These are phyloP conservation scores for Nasonia oneida DNA, from an alignment of 2,888 invertebrate genomes.

Conservation along the genomic window DNA sequence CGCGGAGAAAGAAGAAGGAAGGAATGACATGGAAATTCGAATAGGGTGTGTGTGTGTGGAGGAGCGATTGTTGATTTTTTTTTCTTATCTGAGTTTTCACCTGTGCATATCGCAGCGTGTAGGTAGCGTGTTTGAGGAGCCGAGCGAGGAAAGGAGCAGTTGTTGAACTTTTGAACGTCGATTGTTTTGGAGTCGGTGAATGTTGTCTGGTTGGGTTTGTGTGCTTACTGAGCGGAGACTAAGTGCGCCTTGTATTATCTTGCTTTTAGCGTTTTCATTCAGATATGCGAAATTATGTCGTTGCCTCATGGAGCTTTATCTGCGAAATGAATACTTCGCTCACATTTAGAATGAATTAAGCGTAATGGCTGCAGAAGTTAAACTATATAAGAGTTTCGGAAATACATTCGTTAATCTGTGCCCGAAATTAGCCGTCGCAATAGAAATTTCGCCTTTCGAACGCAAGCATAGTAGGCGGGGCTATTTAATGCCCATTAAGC, in stretches of 20 bases:
- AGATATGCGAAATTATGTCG: too few relatives aligned
- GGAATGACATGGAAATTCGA: slow-evolving; percentile 42
- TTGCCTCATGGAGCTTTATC: too few relatives aligned
- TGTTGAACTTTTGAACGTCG: slow-evolving; percentile 8
- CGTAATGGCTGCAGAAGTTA: background rate
- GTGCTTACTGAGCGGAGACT: background rate
- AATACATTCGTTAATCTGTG: slow-evolving; percentile 7
- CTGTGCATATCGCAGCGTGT: background rate
- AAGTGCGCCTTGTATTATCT: too few relatives aligned
- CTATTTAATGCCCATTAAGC: slow-evolving; percentile 43
- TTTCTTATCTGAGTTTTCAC: slow-evolving; percentile 20
- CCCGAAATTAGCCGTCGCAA: background rate
- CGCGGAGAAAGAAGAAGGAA: slow-evolving; percentile 20
- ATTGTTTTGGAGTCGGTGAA: slow-evolving; percentile 20
- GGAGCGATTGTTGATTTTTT: slow-evolving; percentile 42
- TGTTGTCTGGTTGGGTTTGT: background rate
- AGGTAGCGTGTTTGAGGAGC: background rate
- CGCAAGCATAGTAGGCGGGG: background rate
- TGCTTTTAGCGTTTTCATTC: background rate
- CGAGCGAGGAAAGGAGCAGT: background rate
- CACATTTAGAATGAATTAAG: background rate
- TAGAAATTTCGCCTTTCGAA: slow-evolving; percentile 8
- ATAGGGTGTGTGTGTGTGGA: slow-evolving; percentile 30
- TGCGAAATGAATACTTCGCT: too few relatives aligned
- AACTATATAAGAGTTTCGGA: background rate